Base-by-base conservation (phyloP, 2,888 invertebrate species). In the Eristalis tenax region DNA sequence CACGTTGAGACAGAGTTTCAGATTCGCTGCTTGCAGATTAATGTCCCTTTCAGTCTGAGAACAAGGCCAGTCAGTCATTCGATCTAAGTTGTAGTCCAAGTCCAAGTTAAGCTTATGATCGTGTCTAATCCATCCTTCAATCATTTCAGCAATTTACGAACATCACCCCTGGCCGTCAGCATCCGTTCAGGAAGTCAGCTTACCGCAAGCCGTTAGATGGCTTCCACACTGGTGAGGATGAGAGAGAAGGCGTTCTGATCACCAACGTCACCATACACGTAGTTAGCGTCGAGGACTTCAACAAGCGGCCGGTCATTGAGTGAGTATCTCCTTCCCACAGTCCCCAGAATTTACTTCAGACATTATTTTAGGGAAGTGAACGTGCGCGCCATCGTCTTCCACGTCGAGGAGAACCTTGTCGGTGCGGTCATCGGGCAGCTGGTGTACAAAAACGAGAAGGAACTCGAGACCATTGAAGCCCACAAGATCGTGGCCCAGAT, bases 231-330 rank as follows among this genome's bases (percentile, higher is more conserved):
- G 71, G 90, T 0, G 93, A 93, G 57, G 89, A 92, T 0, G 91
- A 90, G 80, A 93, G 93, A 69, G 95, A 96, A 79, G 91, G 96
- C 26, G 95, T 96, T 15, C 94, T 97, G 28, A 94, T 96, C 6
- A 97, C 98, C 1, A 97, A 97, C 90, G 96, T 97, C 0, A 97
- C 97, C 10, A 95, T 97, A 69, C 97, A 97, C 90, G 95, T 97
- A 11, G 97, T 97, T 0, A 96, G 96, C 92, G 96, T 96, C 0
- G 95, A 96, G 86, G 96, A 96, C 90, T 95, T 96, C 86, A 94
- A 95, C 92, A 71, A 92, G 6, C 89, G 90, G 13, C 92, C 92
- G 1, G 92, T 92, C 15, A 92, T 92, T 65, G 92, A 92, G 92
- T 92, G 83, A 90, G 91, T 91, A 57, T 11, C 4, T 5, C 4